phyloP scores from a whole-genome alignment of 2,797 vertebrate species.

The Coluber constrictor region DNA sequence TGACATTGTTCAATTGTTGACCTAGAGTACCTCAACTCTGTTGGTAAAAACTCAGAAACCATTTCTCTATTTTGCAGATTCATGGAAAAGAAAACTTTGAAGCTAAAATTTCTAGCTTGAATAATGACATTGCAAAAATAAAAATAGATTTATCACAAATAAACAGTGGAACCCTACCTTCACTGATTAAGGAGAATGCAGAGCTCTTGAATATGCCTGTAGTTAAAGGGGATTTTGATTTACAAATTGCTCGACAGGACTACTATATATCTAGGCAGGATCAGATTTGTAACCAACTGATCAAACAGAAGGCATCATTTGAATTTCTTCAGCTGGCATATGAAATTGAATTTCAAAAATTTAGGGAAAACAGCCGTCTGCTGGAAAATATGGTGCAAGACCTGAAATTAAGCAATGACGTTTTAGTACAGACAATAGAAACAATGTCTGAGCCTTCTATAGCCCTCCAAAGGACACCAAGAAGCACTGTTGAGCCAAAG shows the following conservation, averaged over 20 bases:
- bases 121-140: constrained; percentile 73
- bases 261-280: constrained; percentile 79
- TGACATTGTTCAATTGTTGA: neutral
- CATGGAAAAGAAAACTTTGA: constrained; percentile 66
- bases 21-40: neutral
- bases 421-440: constrained; percentile 65
- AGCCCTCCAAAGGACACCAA: constrained; percentile 63
- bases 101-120: constrained; percentile 72
- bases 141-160: constrained; percentile 78
- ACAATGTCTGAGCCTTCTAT: constrained; percentile 72
- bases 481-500: constrained; percentile 74
- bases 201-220: constrained; percentile 78
- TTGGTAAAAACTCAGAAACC: neutral
- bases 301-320: constrained; percentile 86
- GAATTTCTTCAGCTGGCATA: constrained; percentile 84
- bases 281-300: constrained; percentile 79
- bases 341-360: constrained; percentile 80
- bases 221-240: constrained; percentile 79
- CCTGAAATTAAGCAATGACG: constrained; percentile 66
- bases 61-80: constrained; percentile 54
- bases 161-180: constrained; percentile 75
- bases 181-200: constrained; percentile 79
- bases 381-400: constrained; percentile 72
- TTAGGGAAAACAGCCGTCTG: constrained; percentile 65
- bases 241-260: constrained; percentile 81